A percentile compares a stretch with the other conserved stretches of the same genome.
phyloP scores from a whole-genome alignment of 2,113 vertebrate species.

The Ranitomeya imitator region DNA sequence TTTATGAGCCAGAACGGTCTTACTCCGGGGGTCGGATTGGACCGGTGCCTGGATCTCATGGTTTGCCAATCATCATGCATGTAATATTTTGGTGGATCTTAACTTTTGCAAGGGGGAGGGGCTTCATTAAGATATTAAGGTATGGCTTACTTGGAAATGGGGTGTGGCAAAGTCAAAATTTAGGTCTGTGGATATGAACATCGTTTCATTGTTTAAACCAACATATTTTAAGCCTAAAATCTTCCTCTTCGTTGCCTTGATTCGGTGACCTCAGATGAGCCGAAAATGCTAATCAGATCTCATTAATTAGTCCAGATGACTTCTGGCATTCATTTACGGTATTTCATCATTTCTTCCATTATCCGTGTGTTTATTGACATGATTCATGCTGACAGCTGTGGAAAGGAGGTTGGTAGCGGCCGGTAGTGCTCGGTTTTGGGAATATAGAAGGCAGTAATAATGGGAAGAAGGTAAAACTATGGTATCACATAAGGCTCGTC shows the following conservation, averaged over 20 bases:
- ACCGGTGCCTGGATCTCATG: no score
- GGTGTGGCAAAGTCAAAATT: no score
- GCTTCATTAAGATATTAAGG: no score
- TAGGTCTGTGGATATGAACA: no score
- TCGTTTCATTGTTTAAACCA: no score
- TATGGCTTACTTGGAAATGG: no score
- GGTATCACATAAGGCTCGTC: no score
- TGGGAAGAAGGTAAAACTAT: background rate
- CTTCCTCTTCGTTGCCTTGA: background rate
- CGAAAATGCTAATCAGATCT: background rate
- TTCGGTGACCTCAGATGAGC: conserved; percentile 12
- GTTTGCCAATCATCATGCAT: no score
- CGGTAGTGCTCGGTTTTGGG: background rate
- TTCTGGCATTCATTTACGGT: conserved; percentile 21
- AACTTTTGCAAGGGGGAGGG: no score
- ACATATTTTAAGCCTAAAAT: background rate
- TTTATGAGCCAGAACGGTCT: no score
- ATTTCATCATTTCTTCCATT: background rate
- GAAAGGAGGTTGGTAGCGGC: background rate
- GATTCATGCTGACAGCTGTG: conserved; percentile 6
- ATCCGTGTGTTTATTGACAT: background rate
- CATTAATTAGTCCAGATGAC: conserved; percentile 6
- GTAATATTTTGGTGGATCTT: no score
- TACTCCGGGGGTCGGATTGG: no score
- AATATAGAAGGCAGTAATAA: background rate